Evolutionary conservation across 1,140 invertebrate species (phyloP).

Genomic region (silkworm (Bombyx mori)): ASM3026992v2 NC_085133.1:4016501-4017000

Average conservation of each 20-base stretch:
- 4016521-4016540: too few species aligned
- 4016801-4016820: slow-evolving; percentile 67
- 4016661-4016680: slow-evolving; percentile 30
- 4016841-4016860: slow-evolving; percentile 60
- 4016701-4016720: slow-evolving; percentile 52
- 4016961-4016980: slow-evolving; percentile 69
- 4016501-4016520: too few species aligned
- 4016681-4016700: slow-evolving; percentile 51
- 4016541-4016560: too few species aligned
- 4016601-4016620: too few species aligned
- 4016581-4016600: too few species aligned
- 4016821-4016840: slow-evolving; percentile 49
- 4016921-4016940: slow-evolving; percentile 68
- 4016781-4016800: slow-evolving; percentile 65
- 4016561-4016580: too few species aligned
- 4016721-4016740: slow-evolving; percentile 51
- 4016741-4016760: slow-evolving; percentile 61
- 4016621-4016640: too few species aligned
- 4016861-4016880: slow-evolving; percentile 62
- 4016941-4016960: slow-evolving; percentile 61
- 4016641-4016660: slow-evolving; percentile 36
- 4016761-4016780: slow-evolving; percentile 57
- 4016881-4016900: slow-evolving; percentile 63
- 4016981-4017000: slow-evolving; percentile 66
- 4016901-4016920: slow-evolving; percentile 36